A percentile compares a stretch with the other conserved stretches of the same genome.
Evolutionary conservation across 2,888 invertebrate genomes (phyloP).

Genomic region (Vanessa cardui): DNA sequence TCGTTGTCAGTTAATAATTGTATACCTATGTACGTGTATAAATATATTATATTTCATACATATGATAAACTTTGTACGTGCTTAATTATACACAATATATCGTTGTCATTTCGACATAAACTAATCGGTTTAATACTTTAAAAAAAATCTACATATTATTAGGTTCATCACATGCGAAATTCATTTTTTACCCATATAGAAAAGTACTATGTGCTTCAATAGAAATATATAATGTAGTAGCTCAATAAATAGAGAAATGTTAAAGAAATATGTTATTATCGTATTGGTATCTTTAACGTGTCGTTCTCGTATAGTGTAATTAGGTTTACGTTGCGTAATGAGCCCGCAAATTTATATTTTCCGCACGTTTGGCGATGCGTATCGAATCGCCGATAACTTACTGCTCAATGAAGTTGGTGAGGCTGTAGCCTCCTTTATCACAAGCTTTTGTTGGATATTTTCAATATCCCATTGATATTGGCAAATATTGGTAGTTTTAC

Average conservation of each 20-base stretch:
- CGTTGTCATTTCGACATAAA: no score
- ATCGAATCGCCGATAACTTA: conserved; percentile 31
- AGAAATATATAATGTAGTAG: no score
- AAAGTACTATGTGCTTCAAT: no score
- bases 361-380: conserved; percentile 27
- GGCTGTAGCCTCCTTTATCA: conserved; percentile 11
- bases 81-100: no score
- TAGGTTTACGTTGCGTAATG: conserved; percentile 4
- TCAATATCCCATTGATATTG: neutral
- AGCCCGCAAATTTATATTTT: conserved; percentile 20
- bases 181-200: no score
- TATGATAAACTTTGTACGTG: no score
- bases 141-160: no score
- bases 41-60: no score
- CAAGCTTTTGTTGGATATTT: neutral
- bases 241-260: neutral
- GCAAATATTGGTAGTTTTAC: no score
- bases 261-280: neutral
- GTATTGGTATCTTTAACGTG: neutral
- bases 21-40: no score
- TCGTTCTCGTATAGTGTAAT: neutral
- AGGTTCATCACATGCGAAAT: no score
- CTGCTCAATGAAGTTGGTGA: conserved; percentile 22
- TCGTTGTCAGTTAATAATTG: no score
- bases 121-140: neutral